Evolutionary conservation across 2,797 vertebrate genomes (phyloP), one percentile per base, ranked within the genome.

Genomic region (Acestrorhynchus altus): DNA sequence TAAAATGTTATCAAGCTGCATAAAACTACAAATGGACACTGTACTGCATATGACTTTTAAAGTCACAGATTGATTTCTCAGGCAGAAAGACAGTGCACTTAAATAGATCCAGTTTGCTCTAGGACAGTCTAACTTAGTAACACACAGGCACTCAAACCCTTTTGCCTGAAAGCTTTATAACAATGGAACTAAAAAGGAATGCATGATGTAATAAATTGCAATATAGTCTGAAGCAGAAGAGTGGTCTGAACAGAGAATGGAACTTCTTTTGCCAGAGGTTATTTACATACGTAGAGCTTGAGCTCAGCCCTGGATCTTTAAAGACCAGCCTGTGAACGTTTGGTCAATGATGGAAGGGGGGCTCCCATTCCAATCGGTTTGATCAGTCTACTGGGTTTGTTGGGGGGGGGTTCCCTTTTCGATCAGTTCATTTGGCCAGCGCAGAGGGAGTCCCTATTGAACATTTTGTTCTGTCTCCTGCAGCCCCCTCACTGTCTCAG

Each of bases 11-110:
- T 51, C 0, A 52, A 16, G 8, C 35, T 13, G 9, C 31, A 39
- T 51, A 5, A 1, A 15, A 12, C 22, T 61, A 24, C 4, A 49
- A 24, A 42, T 26, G 31, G 20, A 16, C 47, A 2, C 28, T 35
- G 5, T 28, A 26, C n/a, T n/a, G n/a, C n/a, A n/a, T n/a, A n/a
- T n/a, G n/a, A 61, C 28, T 16, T 35, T 39, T 20, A 42, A 64
- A 22, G 1, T 10, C 35, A 20, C 31, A 1, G 1, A 35, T 0
- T 22, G 4, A 20, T 20, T 12, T 18, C 31, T 16, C 35, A 11
- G 59, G 59, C 7, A 20, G 61, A 42, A 42, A 64, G 61, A 22
- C 20, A 39, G 59, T 22, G n/a, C 61, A 64, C 39, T 64, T 20
- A 64, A 39, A 39, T 18, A 40, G 18, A 42, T 40, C 16, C 26